Evolutionary conservation across 2,888 invertebrate species (phyloP).

Genomic region (Tethea ocularis): DNA sequence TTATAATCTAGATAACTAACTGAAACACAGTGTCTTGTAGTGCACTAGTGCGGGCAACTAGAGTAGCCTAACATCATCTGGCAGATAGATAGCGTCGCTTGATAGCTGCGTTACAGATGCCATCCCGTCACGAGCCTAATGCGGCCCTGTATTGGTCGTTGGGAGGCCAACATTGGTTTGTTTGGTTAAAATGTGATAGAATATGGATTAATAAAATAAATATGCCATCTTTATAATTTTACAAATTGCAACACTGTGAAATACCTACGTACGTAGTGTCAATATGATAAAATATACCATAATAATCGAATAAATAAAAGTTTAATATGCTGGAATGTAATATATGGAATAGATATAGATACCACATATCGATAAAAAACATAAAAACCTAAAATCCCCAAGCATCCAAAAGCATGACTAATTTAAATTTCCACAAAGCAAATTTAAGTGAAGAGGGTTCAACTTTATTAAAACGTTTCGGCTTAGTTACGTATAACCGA

Average conservation of each 20-base stretch:
- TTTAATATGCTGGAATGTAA: too few species aligned
- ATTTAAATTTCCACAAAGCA: conserved; percentile 39
- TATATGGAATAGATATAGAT: too few species aligned
- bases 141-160: neutral
- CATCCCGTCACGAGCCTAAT: conserved; percentile 24
- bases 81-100: conserved; percentile 29
- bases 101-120: conserved; percentile 26
- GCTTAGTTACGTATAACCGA: too few species aligned
- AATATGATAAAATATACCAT: too few species aligned
- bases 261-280: too few species aligned
- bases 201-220: conserved; percentile 19
- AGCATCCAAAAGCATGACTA: too few species aligned
- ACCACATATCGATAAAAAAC: too few species aligned
- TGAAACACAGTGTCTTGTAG: neutral
- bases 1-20: neutral
- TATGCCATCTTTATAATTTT: neutral
- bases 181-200: neutral
- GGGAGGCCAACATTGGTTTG: neutral
- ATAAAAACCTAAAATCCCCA: too few species aligned
- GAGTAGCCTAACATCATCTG: conserved; percentile 17
- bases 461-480: conserved; percentile 33
- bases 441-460: conserved; percentile 34
- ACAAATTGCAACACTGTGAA: too few species aligned
- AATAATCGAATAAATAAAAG: too few species aligned
- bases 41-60: neutral